Conservation (phyloP, 2,888 invertebrate genomes). For the Trisateles emortualis region DNA sequence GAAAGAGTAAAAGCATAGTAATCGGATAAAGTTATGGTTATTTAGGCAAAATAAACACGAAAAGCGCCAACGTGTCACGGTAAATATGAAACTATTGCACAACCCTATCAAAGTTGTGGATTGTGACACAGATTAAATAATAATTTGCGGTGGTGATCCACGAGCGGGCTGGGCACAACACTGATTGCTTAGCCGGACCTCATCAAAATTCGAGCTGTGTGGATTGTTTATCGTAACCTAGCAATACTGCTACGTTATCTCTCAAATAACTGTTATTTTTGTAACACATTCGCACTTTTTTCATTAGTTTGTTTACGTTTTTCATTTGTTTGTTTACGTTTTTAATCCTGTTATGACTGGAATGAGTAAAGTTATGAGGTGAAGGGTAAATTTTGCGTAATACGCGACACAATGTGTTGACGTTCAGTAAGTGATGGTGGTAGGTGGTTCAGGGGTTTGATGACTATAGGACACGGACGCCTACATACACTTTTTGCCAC, state of each 20-base stretch:
- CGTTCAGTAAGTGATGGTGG: background rate
- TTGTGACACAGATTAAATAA: constrained; percentile 10
- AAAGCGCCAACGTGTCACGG: no score
- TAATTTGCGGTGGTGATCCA: constrained; percentile 4
- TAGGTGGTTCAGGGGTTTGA: no score
- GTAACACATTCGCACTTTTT: background rate
- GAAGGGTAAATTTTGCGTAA: background rate
- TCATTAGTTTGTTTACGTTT: background rate
- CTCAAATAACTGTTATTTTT: background rate
- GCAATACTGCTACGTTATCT: background rate
- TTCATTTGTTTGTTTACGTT: background rate
- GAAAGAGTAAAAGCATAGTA: no score
- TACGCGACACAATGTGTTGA: background rate
- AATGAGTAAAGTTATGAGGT: background rate
- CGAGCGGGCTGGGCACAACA: background rate
- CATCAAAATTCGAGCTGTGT: background rate
- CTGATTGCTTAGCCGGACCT: constrained; percentile 3
- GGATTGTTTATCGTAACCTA: background rate
- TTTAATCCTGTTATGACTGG: background rate
- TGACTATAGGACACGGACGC: no score
- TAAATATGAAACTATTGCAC: background rate
- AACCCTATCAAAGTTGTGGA: background rate
- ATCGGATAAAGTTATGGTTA: no score
- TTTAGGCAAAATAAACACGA: no score
- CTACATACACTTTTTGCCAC: background rate